These are phyloP conservation scores for Gavia stellata DNA, from an alignment of 2,113 vertebrate species.

Conservation along the genomic window DNA sequence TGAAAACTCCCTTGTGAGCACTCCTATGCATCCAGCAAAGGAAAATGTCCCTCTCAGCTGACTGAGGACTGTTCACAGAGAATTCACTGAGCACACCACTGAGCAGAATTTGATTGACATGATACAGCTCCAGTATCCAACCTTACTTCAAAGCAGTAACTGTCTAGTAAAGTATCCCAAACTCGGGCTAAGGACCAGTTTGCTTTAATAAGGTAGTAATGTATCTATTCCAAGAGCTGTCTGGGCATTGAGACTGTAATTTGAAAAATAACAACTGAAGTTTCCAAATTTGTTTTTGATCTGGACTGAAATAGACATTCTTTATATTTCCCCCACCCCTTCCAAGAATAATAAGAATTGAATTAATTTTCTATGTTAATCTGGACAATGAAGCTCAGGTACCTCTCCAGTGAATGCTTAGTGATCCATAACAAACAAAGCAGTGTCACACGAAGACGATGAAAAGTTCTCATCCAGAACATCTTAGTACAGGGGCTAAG, in stretches of 20 bases:
- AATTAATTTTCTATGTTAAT: background rate
- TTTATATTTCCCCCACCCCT: background rate
- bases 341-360: background rate
- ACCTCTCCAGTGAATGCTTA: background rate
- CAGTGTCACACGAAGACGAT: background rate
- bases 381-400: background rate
- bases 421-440: background rate
- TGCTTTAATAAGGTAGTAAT: background rate
- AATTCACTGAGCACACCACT: background rate
- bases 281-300: background rate
- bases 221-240: background rate
- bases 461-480: background rate
- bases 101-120: background rate
- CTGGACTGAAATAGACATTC: background rate
- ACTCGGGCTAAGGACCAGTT: background rate
- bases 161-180: background rate
- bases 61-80: background rate
- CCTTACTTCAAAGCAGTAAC: background rate
- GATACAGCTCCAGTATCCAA: background rate
- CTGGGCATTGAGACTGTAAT: background rate
- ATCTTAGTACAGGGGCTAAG: background rate
- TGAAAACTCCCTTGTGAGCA: background rate
- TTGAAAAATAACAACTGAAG: background rate
- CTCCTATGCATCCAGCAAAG: background rate
- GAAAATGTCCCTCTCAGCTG: background rate